Percentiles rank a stretch among this genome's conserved stretches.
These are phyloP conservation scores for Marcusenius ussheri DNA, from an alignment of 2,113 vertebrate genomes.

Conservation along the genomic window DNA sequence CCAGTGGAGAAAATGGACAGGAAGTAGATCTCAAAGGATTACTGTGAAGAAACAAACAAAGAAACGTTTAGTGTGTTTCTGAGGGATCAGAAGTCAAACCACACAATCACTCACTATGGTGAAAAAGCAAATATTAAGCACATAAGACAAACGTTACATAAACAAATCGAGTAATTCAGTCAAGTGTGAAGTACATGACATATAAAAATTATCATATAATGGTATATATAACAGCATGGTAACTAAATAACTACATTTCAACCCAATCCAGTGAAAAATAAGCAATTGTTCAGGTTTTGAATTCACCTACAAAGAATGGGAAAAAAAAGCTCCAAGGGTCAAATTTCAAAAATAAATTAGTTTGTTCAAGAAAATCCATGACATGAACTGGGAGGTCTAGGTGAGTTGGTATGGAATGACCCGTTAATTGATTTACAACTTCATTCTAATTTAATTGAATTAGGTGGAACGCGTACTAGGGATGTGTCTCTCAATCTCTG, in stretches of 20 bases:
- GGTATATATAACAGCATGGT: background rate
- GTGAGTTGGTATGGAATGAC: background rate
- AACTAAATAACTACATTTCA: background rate
- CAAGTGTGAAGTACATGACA: background rate
- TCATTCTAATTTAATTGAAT: background rate
- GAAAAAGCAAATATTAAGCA: background rate
- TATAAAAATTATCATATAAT: background rate
- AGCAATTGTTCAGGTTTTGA: background rate
- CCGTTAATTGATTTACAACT: background rate
- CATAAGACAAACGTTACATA: background rate
- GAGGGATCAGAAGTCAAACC: background rate
- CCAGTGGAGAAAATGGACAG: background rate
- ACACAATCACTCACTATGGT: background rate
- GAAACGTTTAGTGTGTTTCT: background rate
- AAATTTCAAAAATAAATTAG: too few relatives aligned
- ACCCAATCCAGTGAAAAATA: background rate
- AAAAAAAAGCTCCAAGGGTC: background rate
- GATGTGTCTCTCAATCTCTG: too few relatives aligned
- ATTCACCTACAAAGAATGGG: background rate
- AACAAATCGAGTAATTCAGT: background rate
- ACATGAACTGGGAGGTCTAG: background rate
- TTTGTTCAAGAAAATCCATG: background rate
- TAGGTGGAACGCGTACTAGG: background rate
- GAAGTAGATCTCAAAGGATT: background rate
- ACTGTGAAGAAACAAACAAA: conserved; percentile 12